Evolutionary conservation across 1,140 invertebrate genomes (phyloP).

Genomic region (Zaprionus davidi): DNA sequence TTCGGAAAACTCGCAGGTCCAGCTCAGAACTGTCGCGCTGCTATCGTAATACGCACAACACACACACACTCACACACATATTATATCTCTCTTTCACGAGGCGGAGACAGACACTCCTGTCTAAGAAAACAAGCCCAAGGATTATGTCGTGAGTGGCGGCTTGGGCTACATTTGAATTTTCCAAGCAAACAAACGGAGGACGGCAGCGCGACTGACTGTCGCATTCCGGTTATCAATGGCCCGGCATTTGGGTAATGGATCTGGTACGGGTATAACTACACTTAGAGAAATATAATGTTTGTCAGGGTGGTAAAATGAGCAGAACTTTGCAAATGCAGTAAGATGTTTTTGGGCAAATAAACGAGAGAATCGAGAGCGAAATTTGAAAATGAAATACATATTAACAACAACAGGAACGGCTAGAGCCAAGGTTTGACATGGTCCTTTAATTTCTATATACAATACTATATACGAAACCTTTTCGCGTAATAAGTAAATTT

Average conservation of each 20-base stretch:
- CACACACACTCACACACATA: slow-evolving; percentile 45
- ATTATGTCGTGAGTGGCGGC: slow-evolving; percentile 69
- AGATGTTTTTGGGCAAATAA: too few species aligned
- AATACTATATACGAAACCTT: too few species aligned
- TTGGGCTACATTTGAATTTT: slow-evolving; percentile 75
- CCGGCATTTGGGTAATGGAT: slow-evolving; percentile 38
- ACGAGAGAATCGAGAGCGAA: too few species aligned
- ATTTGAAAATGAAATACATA: too few species aligned
- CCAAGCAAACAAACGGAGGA: slow-evolving; percentile 56
- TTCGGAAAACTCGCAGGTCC: slow-evolving; percentile 32
- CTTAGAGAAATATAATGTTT: background rate
- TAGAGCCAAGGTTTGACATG: too few species aligned
- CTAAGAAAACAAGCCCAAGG: slow-evolving; percentile 78
- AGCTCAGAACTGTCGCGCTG: slow-evolving; percentile 25
- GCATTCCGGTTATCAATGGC: slow-evolving; percentile 72
- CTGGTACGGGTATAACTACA: slow-evolving; percentile 15
- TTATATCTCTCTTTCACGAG: background rate
- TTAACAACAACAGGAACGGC: too few species aligned
- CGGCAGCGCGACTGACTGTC: slow-evolving; percentile 30
- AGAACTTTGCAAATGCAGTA: background rate
- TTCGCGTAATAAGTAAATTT: too few species aligned
- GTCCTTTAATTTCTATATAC: too few species aligned
- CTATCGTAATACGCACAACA: slow-evolving; percentile 68
- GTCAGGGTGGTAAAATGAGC: background rate
- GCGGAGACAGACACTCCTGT: slow-evolving; percentile 51